Conservation (phyloP, 2,113 vertebrate species). For the Montifringilla adamsi region DNA sequence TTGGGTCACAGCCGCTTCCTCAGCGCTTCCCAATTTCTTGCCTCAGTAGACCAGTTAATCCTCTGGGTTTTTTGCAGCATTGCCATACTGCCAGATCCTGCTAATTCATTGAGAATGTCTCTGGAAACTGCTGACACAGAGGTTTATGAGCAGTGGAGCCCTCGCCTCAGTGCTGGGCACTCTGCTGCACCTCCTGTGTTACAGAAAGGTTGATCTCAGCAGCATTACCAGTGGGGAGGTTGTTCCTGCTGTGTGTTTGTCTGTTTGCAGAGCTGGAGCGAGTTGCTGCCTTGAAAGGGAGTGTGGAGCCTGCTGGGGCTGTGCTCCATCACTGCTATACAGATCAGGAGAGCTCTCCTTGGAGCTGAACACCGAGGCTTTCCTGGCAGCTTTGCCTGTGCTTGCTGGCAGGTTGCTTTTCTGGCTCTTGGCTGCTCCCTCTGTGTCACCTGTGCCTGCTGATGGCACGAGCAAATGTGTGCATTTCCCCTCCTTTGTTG, state of each 20-base stretch:
- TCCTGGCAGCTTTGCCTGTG: not conserved
- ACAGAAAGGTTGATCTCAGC: not conserved
- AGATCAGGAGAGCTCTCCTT: not conserved
- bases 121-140: not conserved
- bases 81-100: not conserved
- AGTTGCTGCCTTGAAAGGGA: not conserved
- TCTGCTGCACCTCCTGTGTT: not conserved
- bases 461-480: not conserved
- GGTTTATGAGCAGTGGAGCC: not conserved
- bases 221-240: accelerated
- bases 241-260: not conserved
- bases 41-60: conserved; percentile 12
- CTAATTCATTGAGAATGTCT: not conserved
- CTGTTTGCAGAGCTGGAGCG: accelerated
- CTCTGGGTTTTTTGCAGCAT: not conserved
- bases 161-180: not conserved
- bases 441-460: not conserved
- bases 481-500: not conserved
- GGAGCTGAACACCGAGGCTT: accelerated
- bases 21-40: conserved; percentile 3
- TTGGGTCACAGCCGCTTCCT: not conserved
- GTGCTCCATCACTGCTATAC: not conserved
- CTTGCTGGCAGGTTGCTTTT: not conserved
- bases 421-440: not conserved
- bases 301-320: not conserved